Evolutionary conservation across 2,113 vertebrate species (phyloP).

Genomic region (Siniperca knerii): DNA sequence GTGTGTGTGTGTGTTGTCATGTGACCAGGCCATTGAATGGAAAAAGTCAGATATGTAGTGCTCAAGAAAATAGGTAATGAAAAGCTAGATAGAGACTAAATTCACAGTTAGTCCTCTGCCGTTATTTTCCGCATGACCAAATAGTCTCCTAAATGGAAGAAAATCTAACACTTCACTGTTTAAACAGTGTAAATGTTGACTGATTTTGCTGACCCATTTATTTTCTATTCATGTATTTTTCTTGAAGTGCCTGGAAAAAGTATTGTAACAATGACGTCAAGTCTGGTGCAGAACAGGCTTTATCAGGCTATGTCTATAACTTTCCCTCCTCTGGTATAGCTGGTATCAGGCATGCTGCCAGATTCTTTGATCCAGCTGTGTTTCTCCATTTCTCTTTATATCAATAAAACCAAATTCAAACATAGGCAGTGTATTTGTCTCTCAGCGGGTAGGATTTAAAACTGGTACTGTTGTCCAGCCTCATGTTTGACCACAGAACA

Average conservation of each 20-base stretch:
- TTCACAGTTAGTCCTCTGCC: not conserved
- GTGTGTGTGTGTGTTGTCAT: not conserved
- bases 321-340: not conserved
- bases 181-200: slow-evolving; percentile 17
- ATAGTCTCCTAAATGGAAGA: not conserved
- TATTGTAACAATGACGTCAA: not conserved
- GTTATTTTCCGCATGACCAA: not conserved
- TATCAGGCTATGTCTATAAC: not conserved
- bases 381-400: slow-evolving; percentile 3
- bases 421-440: not conserved
- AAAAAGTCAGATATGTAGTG: not conserved
- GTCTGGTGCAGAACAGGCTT: not conserved
- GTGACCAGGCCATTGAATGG: not conserved
- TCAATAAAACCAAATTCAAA: not conserved
- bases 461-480: not conserved
- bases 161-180: not conserved
- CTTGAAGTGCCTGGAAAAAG: slow-evolving; percentile 13
- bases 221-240: not conserved
- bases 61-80: not conserved
- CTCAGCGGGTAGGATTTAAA: not conserved
- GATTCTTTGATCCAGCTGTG: not conserved
- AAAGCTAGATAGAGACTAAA: not conserved
- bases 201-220: not conserved
- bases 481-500: not conserved
- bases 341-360: not conserved